Base-by-base conservation (phyloP, 2,888 invertebrate genomes). In the Nemotelus nigrinus region DNA sequence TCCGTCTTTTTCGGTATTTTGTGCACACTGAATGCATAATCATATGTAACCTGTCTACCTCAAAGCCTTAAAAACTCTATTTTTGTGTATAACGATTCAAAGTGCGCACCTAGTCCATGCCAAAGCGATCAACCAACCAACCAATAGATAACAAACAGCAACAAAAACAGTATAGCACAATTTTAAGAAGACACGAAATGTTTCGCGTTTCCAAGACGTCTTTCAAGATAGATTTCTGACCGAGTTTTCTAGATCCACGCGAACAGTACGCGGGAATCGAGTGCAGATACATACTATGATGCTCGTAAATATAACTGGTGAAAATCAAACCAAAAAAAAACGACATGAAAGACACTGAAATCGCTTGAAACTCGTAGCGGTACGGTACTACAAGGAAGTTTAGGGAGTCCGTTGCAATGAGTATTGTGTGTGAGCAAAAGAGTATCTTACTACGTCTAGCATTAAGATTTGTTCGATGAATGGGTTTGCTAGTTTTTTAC, bases 171-270 rank as follows among this genome's bases (percentile, higher is more conserved):
- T 70, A 55, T 39, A 55, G 43, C 70, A 55, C 70, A 70, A 70
- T 55, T 70, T 70, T 55, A 70, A 70, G 70, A 55, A 55, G 53
- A 55, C 70, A 70, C 55, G 70, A 70, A 70, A 48, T 68, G 53
- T 70, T 55, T 53, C 70, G 25, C 39, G 43, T 70, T 10, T 53
- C 4, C 57, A 25, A 57, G 57, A 58, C 4, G 58, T n/a, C 8
- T 58, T 5, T 58, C 25, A 25, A 60, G 25, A 25, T 25, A 39
- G 10, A n/a, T 65, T 65, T 45, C 47, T 68, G 67, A 68, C 67
- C 67, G 67, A 68, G 67, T 68, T 70, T 70, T 44, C 70, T n/a
- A 8, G 63, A 55, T 43, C 43, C 70, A 55, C 10, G 43, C 41
- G 70, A 70, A 41, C 43, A 5, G n/a, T 39, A 7, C 50, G 25